These are phyloP conservation scores for Gorsachius goisagi DNA, from an alignment of 2,113 vertebrate genomes.

Conservation along the genomic window DNA sequence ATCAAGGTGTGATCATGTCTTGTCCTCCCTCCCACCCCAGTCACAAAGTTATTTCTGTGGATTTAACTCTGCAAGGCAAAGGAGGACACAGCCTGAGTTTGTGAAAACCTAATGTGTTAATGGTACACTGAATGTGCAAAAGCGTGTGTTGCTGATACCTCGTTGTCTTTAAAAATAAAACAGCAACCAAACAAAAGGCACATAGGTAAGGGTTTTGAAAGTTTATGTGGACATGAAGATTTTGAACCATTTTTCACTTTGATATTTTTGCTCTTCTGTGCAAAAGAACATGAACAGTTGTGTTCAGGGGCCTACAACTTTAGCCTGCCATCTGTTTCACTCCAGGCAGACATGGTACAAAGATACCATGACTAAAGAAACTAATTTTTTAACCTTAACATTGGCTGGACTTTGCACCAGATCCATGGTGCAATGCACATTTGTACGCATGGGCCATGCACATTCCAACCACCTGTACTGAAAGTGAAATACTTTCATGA, in stretches of 20 bases:
- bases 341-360: not conserved
- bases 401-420: not conserved
- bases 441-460: rapidly evolving
- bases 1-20: not conserved
- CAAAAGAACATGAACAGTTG: not conserved
- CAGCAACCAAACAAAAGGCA: not conserved
- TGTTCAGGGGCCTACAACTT: not conserved
- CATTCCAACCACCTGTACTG: not conserved
- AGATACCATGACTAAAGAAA: not conserved
- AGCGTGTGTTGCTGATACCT: not conserved
- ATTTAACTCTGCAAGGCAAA: not conserved
- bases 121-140: not conserved
- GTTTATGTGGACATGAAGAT: not conserved
- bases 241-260: not conserved
- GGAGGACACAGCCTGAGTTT: not conserved
- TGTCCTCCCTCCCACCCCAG: not conserved
- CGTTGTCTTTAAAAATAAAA: not conserved
- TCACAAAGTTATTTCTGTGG: not conserved
- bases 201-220: not conserved
- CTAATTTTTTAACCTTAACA: not conserved
- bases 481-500: not conserved
- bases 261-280: not conserved
- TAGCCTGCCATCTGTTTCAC: not conserved
- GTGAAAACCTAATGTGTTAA: not conserved
- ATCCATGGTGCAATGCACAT: not conserved